phyloP scores from a whole-genome alignment of 1,140 invertebrate species.

The Drosophila lowei region DNA sequence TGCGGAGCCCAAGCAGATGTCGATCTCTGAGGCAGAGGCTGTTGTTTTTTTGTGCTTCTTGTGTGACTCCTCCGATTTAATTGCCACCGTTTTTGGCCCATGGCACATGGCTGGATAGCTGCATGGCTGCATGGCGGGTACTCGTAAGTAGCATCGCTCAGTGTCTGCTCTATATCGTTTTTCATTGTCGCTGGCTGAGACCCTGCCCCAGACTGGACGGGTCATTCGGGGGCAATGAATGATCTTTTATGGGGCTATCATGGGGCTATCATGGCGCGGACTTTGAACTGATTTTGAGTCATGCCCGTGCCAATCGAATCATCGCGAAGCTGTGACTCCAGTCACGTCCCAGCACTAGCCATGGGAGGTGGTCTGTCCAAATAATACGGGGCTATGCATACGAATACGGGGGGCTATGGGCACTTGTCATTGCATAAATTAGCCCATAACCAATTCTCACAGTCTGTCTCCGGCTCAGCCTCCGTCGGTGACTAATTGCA shows the following conservation, averaged over 20 bases:
- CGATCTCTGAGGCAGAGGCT: slow-evolving; percentile 14
- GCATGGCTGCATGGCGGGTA: slow-evolving; percentile 15
- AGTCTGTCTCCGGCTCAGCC: slow-evolving; percentile 17
- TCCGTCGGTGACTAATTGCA: slow-evolving; percentile 48
- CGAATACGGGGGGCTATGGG: neutral
- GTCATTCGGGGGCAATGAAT: slow-evolving; percentile 4
- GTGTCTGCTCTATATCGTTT: slow-evolving; percentile 1
- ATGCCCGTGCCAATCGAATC: slow-evolving; percentile 31
- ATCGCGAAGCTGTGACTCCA: slow-evolving; percentile 8
- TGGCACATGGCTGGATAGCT: slow-evolving; percentile 16
- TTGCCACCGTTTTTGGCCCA: slow-evolving; percentile 29
- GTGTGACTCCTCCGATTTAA: slow-evolving; percentile 35
- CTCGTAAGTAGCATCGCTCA: slow-evolving; percentile 4
- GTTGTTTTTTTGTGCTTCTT: neutral
- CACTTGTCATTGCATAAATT: slow-evolving; percentile 40
- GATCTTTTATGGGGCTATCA: slow-evolving; percentile 4
- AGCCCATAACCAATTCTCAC: slow-evolving; percentile 28
- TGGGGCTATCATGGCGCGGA: slow-evolving; percentile 1
- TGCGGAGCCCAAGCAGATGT: slow-evolving; percentile 23
- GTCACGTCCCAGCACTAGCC: slow-evolving; percentile 24
- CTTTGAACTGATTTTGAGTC: slow-evolving; percentile 20
- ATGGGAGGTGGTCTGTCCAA: no score
- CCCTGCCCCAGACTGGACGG: no score
- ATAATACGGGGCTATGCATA: neutral
- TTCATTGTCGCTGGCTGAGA: no score